Base-by-base conservation (phyloP, 1,140 invertebrate genomes). In the Ridgeia piscesae region DNA sequence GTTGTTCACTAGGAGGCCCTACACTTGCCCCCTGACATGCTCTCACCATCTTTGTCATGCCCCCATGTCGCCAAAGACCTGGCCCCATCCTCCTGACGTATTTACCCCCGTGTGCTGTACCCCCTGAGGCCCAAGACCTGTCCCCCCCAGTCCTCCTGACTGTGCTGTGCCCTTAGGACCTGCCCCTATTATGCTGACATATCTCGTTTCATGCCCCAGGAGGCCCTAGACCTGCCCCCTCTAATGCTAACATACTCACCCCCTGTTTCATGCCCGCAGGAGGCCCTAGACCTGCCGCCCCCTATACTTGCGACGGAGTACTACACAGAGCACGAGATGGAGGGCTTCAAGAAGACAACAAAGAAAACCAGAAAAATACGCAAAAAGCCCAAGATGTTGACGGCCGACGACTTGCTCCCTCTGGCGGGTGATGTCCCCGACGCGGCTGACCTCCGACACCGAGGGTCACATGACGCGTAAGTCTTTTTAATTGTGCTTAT, bases 311-410 rank as follows among this genome's bases (percentile, higher is more conserved):
- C 98, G 0, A 97, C 97, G 14, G 99, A 99, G 95, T 99, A 99
- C 96, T 98, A 98, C 93, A 98, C 98, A 92, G 97, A 97, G 93
- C 97, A 97, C 92, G 98, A 99, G 96, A 96, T 98, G 95, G 96
- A 98, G 77, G 97, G 97, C 95, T 99, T 99, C 95, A 99, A 99
- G 95, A 99, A 99, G 96, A 97, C 98, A 42, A 99, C 99, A 95
- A 99, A 98, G 95, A 99, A 98, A 96, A 97, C 98, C 93, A 96
- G 96, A 42, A 95, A 95, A 93, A 95, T 96, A 35, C 94, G 97
- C 11, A 97, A 97, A 93, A 96, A 96, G 91, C 94, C 94, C 34
- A 95, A 95, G 92, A 93, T 95, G 17, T 93, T 97, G 33, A 97
- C 96, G 93, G 97, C 97, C 27, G 97, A 97, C 94, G 97, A 97